Base-by-base conservation (phyloP, 1,140 invertebrate species). In the Xylocopa sonorina region DNA sequence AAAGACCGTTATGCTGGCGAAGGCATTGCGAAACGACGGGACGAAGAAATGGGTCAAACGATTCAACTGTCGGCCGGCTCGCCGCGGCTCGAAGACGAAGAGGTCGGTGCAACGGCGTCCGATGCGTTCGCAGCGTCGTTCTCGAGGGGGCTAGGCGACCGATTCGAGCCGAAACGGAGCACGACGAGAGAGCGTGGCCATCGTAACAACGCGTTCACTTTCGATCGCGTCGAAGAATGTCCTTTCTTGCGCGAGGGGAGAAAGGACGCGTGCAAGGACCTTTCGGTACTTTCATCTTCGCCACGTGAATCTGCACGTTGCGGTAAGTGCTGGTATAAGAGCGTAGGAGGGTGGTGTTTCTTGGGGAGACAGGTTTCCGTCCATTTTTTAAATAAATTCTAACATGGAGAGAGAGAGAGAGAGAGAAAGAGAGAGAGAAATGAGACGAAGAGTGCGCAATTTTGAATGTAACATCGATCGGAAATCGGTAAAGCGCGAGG, bases 21-120 rank as follows among this genome's bases (percentile, higher is more conserved):
- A 67, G n/a, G 72, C 78, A 84, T 84, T 84, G 83, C 83, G 82
- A 84, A 84, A 84, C 77, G 71, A 80, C 51, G 29, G 53, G 46
- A 53, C 27, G 72, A 76, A 80, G 81, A 84, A 84, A 84, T 83
- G 77, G 83, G 83, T 84, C 83, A 83, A 76, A 83, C 77, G 83
- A 84, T 84, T 84, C 83, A 83, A 74, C 81, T 83, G 83, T 84
- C 81, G 80, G 83, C 72, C 57, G 24, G 76, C 24, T 67, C n/a
- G 46, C 55, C 24, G 14, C 55, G 67, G 53, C 46, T 18, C 51
- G 57, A 60, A 43, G 68, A 43, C 55, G 43, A 50, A 50, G 21
- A n/a, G 43, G 53, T 16, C 41, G 41, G 21, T 32, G 12, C n/a
- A 16, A 32, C 5, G 24, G 41, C 41, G 60, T 72, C 55, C 67